Conservation (phyloP, 2,888 invertebrate genomes). For the Tethea ocularis region DNA sequence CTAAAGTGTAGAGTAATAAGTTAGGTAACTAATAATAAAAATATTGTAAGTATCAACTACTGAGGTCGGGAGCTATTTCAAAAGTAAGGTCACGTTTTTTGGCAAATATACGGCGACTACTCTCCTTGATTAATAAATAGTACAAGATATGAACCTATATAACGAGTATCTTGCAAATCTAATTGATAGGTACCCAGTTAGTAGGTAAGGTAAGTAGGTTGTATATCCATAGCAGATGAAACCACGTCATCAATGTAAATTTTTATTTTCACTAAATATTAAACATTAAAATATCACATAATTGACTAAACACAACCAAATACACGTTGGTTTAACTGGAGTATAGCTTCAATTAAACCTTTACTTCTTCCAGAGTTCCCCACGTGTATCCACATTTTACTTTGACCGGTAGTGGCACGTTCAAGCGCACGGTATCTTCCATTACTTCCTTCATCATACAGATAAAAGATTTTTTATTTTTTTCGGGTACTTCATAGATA, state of each 20-base stretch:
- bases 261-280: neutral
- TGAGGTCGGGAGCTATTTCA: neutral
- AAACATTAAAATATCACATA: slow-evolving; percentile 46
- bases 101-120: neutral
- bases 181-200: neutral
- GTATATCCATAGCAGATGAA: no score
- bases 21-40: neutral
- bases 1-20: neutral
- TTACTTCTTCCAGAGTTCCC: slow-evolving; percentile 83
- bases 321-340: slow-evolving; percentile 11
- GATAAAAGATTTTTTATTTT: slow-evolving; percentile 83
- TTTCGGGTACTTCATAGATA: slow-evolving; percentile 92
- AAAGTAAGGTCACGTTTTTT: slow-evolving; percentile 6
- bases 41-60: neutral
- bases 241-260: neutral
- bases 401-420: slow-evolving; percentile 94
- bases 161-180: no score
- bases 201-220: no score
- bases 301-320: slow-evolving; percentile 15
- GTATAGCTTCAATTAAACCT: slow-evolving; percentile 29
- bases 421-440: slow-evolving; percentile 89
- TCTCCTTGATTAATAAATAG: neutral
- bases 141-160: no score
- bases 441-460: slow-evolving; percentile 88
- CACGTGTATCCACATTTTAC: slow-evolving; percentile 92